phyloP scores from a whole-genome alignment of 2,888 invertebrate species.

The Melolontha melolontha region DNA sequence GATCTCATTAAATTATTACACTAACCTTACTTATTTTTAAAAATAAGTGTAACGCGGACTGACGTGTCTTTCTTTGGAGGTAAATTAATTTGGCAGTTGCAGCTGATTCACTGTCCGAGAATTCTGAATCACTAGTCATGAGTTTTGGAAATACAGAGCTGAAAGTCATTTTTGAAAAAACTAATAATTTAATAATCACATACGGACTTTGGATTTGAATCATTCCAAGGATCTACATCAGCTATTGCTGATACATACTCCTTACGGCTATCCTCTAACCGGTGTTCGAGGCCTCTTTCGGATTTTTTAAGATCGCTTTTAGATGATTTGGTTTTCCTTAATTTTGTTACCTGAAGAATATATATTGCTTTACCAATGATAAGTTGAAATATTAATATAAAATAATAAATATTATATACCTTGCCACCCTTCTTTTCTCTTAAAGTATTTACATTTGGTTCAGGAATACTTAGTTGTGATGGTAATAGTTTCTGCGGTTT shows the following conservation, averaged over 20 bases:
- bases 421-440: conserved; percentile 71
- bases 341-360: conserved; percentile 20
- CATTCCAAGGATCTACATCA: conserved; percentile 6
- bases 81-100: conserved; percentile 55
- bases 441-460: conserved; percentile 59
- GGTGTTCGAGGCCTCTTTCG: conserved; percentile 2
- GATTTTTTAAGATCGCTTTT: conserved; percentile 46
- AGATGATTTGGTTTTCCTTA: conserved; percentile 14
- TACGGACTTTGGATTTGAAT: not conserved
- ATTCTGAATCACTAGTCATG: conserved; percentile 76
- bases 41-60: conserved; percentile 74
- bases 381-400: conserved; percentile 18
- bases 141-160: conserved; percentile 8
- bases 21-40: conserved; percentile 70
- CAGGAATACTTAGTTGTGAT: conserved; percentile 72
- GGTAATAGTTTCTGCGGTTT: conserved; percentile 71
- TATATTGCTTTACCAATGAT: not conserved
- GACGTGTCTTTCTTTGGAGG: conserved; percentile 73
- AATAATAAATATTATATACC: conserved; percentile 58
- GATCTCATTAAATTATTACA: no score
- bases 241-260: conserved; percentile 36
- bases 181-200: conserved; percentile 2
- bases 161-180: not conserved
- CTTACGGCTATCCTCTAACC: not conserved
- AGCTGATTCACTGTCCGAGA: conserved; percentile 73